phyloP scores from a whole-genome alignment of 2,888 invertebrate genomes.

The Perizoma affinitatum region DNA sequence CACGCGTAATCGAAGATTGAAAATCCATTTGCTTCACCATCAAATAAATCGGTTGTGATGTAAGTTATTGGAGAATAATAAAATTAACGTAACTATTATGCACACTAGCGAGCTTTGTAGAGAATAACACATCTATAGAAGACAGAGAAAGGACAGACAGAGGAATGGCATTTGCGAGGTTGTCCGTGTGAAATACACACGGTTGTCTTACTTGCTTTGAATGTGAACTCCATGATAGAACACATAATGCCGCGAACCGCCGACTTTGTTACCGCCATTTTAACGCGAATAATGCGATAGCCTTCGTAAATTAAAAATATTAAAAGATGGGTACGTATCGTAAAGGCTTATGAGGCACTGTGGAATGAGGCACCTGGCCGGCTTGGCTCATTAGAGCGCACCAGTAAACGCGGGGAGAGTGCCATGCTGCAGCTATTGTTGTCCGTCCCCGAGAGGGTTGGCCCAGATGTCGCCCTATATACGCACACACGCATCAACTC shows the following conservation, averaged over 20 bases:
- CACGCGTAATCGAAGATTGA: slow-evolving; percentile 34
- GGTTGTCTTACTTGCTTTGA: slow-evolving; percentile 76
- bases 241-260: slow-evolving; percentile 79
- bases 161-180: slow-evolving; percentile 34
- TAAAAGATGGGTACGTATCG: slow-evolving; percentile 49
- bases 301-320: slow-evolving; percentile 32
- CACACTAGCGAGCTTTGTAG: slow-evolving; percentile 19
- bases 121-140: slow-evolving; percentile 16
- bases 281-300: slow-evolving; percentile 26
- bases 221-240: slow-evolving; percentile 79
- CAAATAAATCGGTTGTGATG: slow-evolving; percentile 30
- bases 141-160: slow-evolving; percentile 38
- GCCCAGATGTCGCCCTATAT: slow-evolving; percentile 69
- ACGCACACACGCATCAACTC: slow-evolving; percentile 62
- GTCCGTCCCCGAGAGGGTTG: slow-evolving; percentile 72
- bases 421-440: slow-evolving; percentile 77
- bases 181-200: slow-evolving; percentile 17
- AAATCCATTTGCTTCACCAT: slow-evolving; percentile 33
- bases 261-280: slow-evolving; percentile 75
- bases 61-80: slow-evolving; percentile 28
- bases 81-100: slow-evolving; percentile 23
- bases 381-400: slow-evolving; percentile 78
- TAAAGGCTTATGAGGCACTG: slow-evolving; percentile 65
- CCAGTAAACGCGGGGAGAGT: slow-evolving; percentile 73
- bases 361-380: slow-evolving; percentile 59